Evolutionary conservation across 2,888 invertebrate species (phyloP).

Genomic region (Sipha maydis): DNA sequence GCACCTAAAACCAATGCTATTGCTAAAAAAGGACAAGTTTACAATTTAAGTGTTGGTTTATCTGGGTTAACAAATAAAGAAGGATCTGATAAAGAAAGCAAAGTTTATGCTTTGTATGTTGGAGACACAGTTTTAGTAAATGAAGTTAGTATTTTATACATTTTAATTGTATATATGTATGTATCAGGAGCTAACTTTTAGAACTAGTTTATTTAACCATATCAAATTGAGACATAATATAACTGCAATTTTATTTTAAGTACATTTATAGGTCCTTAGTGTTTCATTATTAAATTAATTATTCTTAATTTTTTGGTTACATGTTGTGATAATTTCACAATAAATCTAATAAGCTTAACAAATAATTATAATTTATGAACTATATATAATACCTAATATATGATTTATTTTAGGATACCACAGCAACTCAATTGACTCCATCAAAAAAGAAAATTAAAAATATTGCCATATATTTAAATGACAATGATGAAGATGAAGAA

Average conservation of each 20-base stretch:
- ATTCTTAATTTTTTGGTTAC: too few relatives aligned
- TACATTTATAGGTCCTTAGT: too few relatives aligned
- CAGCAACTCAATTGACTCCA: constrained; percentile 87
- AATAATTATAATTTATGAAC: too few relatives aligned
- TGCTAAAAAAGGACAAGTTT: constrained; percentile 94
- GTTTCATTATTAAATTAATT: too few relatives aligned
- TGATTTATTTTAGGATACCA: constrained; percentile 70
- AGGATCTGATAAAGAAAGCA: constrained; percentile 85
- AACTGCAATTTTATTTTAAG: too few relatives aligned
- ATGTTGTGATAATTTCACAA: too few relatives aligned
- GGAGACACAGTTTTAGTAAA: constrained; percentile 97
- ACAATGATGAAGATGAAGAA: constrained; percentile 83
- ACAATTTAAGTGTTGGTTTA: constrained; percentile 94
- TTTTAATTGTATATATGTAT: too few relatives aligned
- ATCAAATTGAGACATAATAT: too few relatives aligned
- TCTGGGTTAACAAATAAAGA: constrained; percentile 84
- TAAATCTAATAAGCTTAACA: too few relatives aligned
- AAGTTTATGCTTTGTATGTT: constrained; percentile 91
- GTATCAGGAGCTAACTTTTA: too few relatives aligned
- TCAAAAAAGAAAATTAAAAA: constrained; percentile 96
- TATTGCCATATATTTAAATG: constrained; percentile 93
- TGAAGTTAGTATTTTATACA: constrained; percentile 72
- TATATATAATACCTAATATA: too few relatives aligned
- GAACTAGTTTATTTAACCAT: too few relatives aligned
- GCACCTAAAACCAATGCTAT: constrained; percentile 85